Base-by-base conservation (phyloP, 2,113 vertebrate species). In the Antigone vipio region DNA sequence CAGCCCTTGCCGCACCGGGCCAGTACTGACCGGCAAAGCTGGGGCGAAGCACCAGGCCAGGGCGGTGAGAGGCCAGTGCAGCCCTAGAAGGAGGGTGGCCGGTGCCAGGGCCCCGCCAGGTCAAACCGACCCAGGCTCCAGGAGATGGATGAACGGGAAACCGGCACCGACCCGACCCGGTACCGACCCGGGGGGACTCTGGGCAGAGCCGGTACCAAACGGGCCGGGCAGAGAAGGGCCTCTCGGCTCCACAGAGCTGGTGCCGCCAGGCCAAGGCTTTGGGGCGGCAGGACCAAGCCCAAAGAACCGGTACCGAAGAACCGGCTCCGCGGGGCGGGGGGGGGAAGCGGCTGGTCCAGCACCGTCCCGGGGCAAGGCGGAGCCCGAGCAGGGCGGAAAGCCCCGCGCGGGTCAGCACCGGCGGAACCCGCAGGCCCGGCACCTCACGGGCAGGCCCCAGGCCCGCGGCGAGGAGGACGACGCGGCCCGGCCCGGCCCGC, bases 91-190 rank as follows among this genome's bases (percentile, higher is more conserved):
- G 13, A 7, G 4, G 5, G 23, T 9, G 63, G 3, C 9, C 3
- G 3, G 29, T 11, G 18, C 44, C 9, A 18, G 45, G 55, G 24
- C 24, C 42, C 21, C 5, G 12, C 15, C 22, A 7, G 30, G 40
- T 9, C 27, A 27, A 62, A n/a, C 22, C 26, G 3, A 14, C 23
- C 62, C 50, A 9, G 45, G 2, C 0, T 9, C 0, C 17, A 18
- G 20, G 11, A 55, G 53, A 38, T 1, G 69, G 42, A 24, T 2
- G 42, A 20, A 9, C 3, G 27, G 49, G 67, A 58, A 64, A 49
- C 22, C 47, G 15, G 78, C 59, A 59, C 44, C 60, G 29, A 42
- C 15, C 52, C 34, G 27, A 52, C 29, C n/a, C 29, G 40, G 29
- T 9, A 52, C 52, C 26, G 44, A 23, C 13, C 18, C 66, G 19